Base-by-base conservation (phyloP, 2,888 invertebrate species). In the Drosophila pseudotakahashii region DNA sequence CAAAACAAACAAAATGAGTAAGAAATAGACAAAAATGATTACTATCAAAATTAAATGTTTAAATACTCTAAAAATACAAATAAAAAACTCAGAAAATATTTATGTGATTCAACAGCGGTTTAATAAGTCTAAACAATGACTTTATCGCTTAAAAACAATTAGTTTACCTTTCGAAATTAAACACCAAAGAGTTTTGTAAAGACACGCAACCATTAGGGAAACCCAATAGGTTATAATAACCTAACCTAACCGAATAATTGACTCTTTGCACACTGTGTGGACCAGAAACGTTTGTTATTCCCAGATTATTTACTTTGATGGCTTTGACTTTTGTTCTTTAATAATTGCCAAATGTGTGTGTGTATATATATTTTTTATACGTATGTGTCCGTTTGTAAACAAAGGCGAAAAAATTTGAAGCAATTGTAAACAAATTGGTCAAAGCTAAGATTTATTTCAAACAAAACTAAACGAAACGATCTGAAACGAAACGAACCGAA, bases 251-350 rank as follows among this genome's bases (percentile, higher is more conserved):
- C 19, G 16, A 32, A 53, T 37, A 23, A 37, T 30, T 13, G 14
- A 41, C 30, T 32, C 26, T 26, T 30, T n/a, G 54, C 42, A 9
- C 16, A 53, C 14, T 41, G 53, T 41, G 23, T 6, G 32, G 41
- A 4, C 14, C 5, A n/a, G 32, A n/a, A 30, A 30, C 23, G 7
- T 45, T 44, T 55, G 54, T 23, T 44, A 34, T 37, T 19, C 36
- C n/a, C 14, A 23, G 14, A 52, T 26, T 39, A 39, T 52, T 52
- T 39, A 36, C 36, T 55, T 45, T 16, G 55, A 55, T 45, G 45
- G 42, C 55, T 55, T 55, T 55, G 55, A 55, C 55, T 55, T 55
- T 55, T 37, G 55, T 55, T 55, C 55, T 36, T 55, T 45, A 37
- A 45, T 55, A 55, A 45, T 55, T 41, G 32, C 50, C 19, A 32